Percentiles rank a stretch among this genome's conserved stretches.
Evolutionary conservation across 2,888 invertebrate species (phyloP).

Genomic region (Epinotia nisella): DNA sequence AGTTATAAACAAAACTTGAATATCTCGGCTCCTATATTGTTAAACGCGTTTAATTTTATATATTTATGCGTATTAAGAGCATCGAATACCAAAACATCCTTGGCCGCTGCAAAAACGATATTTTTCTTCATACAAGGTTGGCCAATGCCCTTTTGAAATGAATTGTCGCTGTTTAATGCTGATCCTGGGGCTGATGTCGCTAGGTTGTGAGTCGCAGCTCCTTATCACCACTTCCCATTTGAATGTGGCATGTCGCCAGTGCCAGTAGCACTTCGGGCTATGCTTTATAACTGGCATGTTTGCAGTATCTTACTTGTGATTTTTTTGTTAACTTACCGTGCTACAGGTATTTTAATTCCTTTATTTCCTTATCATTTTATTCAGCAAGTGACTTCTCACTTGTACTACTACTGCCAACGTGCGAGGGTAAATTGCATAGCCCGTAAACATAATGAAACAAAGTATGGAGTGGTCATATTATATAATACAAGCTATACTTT

Average conservation of each 20-base stretch:
- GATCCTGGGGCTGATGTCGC: conserved; percentile 69
- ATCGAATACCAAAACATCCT: no score
- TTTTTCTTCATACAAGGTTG: no score
- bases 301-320: conserved; percentile 80
- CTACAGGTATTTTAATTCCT: conserved; percentile 18
- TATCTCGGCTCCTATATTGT: no score
- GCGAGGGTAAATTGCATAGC: conserved; percentile 83
- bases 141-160: no score
- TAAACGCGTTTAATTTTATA: no score
- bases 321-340: conserved; percentile 53
- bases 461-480: conserved; percentile 84
- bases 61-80: no score
- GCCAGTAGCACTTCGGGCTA: conserved; percentile 81
- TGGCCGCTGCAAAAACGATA: no score
- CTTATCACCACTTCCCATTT: conserved; percentile 80
- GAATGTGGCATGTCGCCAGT: conserved; percentile 72
- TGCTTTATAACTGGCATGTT: conserved; percentile 84
- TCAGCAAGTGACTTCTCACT: conserved; percentile 69
- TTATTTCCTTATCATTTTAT: conserved; percentile 40
- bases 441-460: conserved; percentile 82
- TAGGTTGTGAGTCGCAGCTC: conserved; percentile 74
- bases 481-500: conserved; percentile 94
- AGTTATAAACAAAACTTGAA: no score
- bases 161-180: conserved; percentile 29
- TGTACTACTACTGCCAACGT: conserved; percentile 80